phyloP scores from a whole-genome alignment of 2,888 invertebrate genomes.

The Abrostola tripartita region DNA sequence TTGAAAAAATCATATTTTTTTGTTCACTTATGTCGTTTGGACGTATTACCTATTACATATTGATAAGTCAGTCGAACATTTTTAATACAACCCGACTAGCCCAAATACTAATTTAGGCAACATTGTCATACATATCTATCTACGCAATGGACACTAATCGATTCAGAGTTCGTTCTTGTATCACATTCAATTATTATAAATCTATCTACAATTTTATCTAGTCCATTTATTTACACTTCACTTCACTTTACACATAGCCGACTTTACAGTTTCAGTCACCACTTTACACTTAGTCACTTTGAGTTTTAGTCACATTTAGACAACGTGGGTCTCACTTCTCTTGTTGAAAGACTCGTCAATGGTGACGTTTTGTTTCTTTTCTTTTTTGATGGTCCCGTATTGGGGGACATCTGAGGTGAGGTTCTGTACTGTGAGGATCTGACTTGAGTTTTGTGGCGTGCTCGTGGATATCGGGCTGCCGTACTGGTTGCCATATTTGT shows the following conservation, averaged over 20 bases:
- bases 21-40: slow-evolving; percentile 71
- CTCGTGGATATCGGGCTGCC: slow-evolving; percentile 82
- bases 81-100: slow-evolving; percentile 72
- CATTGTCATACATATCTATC: slow-evolving; percentile 58
- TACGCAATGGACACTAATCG: slow-evolving; percentile 66
- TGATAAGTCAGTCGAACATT: slow-evolving; percentile 81
- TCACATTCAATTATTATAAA: slow-evolving; percentile 83
- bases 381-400: slow-evolving; percentile 86
- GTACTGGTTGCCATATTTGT: slow-evolving; percentile 87
- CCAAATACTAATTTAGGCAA: slow-evolving; percentile 53
- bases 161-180: slow-evolving; percentile 71
- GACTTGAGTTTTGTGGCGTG: slow-evolving; percentile 83
- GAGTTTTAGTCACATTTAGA: slow-evolving; percentile 59
- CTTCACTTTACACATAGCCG: slow-evolving; percentile 40
- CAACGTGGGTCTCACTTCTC: slow-evolving; percentile 82
- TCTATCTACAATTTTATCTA: slow-evolving; percentile 83
- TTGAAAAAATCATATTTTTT: slow-evolving; percentile 61
- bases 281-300: slow-evolving; percentile 48
- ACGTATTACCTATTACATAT: slow-evolving; percentile 73
- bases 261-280: slow-evolving; percentile 25
- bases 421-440: slow-evolving; percentile 89
- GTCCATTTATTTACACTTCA: slow-evolving; percentile 78
- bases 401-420: slow-evolving; percentile 84
- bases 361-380: slow-evolving; percentile 86
- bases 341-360: slow-evolving; percentile 84